These are phyloP conservation scores for Grammomys surdaster DNA, from an alignment of 2,113 vertebrate genomes.

Conservation along the genomic window DNA sequence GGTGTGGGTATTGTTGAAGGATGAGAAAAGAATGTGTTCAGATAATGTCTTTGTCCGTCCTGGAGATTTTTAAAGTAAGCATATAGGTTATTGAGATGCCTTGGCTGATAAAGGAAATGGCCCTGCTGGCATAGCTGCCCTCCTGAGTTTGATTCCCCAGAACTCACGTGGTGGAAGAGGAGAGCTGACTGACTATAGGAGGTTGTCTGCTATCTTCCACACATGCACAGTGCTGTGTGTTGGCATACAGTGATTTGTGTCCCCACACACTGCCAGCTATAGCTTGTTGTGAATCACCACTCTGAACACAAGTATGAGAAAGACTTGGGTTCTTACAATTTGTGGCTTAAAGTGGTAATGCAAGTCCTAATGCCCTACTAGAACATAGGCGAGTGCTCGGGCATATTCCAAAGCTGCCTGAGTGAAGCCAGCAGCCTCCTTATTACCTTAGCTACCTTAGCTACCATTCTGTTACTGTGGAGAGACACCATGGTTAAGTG, in stretches of 20 bases:
- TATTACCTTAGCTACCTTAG: not conserved
- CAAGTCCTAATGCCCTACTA: not conserved
- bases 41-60: not conserved
- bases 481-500: not conserved
- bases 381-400: not conserved
- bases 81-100: not conserved
- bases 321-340: not conserved
- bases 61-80: constrained; percentile 13
- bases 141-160: not conserved
- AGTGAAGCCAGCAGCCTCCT: not conserved
- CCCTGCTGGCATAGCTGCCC: not conserved
- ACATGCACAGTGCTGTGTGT: no score
- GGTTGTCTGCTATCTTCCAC: not conserved
- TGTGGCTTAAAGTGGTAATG: not conserved
- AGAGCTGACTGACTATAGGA: not conserved
- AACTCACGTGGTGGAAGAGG: not conserved
- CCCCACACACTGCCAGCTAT: not conserved
- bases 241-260: not conserved
- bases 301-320: not conserved
- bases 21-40: not conserved
- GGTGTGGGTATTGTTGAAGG: not conserved
- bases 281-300: not conserved
- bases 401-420: not conserved
- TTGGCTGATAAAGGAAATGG: not conserved
- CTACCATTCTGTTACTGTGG: not conserved